phyloP scores from a whole-genome alignment of 1,140 invertebrate genomes.

The Nasonia longicornis region DNA sequence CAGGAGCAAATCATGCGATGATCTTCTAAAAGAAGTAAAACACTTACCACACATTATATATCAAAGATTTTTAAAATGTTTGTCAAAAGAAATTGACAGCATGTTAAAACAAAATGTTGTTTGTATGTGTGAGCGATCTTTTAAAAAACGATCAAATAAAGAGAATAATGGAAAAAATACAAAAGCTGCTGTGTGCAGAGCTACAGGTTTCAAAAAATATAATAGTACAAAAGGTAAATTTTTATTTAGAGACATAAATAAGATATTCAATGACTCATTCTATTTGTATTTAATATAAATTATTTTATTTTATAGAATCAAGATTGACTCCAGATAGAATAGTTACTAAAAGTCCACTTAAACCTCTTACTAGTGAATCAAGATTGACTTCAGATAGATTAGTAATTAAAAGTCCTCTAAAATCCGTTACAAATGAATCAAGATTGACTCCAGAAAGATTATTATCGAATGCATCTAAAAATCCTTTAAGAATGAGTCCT shows the following conservation, averaged over 20 bases:
- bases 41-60: slow-evolving; percentile 45
- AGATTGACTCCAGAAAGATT: slow-evolving; percentile 29
- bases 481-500: slow-evolving; percentile 14
- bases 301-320: neutral
- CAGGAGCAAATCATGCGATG: slow-evolving; percentile 44
- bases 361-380: neutral
- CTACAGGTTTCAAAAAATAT: neutral
- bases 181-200: neutral
- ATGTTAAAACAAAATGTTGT: slow-evolving; percentile 42
- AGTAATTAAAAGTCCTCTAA: neutral
- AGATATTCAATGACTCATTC: neutral
- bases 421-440: neutral
- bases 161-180: slow-evolving; percentile 23
- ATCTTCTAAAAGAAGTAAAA: slow-evolving; percentile 42
- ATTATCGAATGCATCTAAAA: slow-evolving; percentile 14
- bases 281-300: neutral
- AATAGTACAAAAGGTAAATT: neutral
- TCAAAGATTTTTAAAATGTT: slow-evolving; percentile 44
- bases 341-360: neutral
- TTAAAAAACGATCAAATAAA: slow-evolving; percentile 27
- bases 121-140: slow-evolving; percentile 32
- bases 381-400: slow-evolving; percentile 28
- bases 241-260: slow-evolving; percentile 2
- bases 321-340: neutral
- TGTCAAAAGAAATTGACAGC: slow-evolving; percentile 43